Conservation (phyloP, 1,140 invertebrate species). For the Centruroides vittatus region DNA sequence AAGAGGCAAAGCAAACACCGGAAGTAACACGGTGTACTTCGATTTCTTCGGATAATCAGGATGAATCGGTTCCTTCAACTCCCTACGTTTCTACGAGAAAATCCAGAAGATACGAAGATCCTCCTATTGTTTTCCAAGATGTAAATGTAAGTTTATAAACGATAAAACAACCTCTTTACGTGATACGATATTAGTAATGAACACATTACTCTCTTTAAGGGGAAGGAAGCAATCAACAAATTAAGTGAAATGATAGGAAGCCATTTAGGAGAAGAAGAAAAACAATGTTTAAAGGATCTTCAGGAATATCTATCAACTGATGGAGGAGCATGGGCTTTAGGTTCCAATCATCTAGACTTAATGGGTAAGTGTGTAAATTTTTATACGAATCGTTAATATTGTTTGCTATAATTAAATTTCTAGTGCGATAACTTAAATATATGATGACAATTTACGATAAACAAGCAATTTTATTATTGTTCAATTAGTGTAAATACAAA, state of each 20-base stretch:
- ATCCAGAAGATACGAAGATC: slow-evolving; percentile 37
- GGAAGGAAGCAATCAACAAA: slow-evolving; percentile 45
- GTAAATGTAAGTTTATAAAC: slow-evolving; percentile 43
- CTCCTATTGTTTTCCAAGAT: slow-evolving; percentile 67
- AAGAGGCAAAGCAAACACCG: too few relatives aligned
- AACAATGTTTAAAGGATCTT: slow-evolving; percentile 44
- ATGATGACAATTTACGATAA: too few relatives aligned
- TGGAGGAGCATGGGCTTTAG: slow-evolving; percentile 78
- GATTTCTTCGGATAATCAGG: too few relatives aligned
- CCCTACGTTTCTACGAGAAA: slow-evolving; percentile 5
- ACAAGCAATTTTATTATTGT: too few relatives aligned
- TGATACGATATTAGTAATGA: background rate
- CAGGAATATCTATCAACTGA: slow-evolving; percentile 72
- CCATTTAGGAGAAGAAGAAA: slow-evolving; percentile 37
- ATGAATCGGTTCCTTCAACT: background rate
- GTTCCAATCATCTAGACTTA: slow-evolving; percentile 69
- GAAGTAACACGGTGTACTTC: too few relatives aligned
- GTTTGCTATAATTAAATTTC: too few relatives aligned
- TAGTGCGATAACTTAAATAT: too few relatives aligned
- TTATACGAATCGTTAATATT: too few relatives aligned
- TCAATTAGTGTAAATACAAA: too few relatives aligned
- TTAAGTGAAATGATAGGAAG: slow-evolving; percentile 44
- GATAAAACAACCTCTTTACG: too few relatives aligned
- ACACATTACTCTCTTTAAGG: slow-evolving; percentile 26
- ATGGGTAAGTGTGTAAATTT: slow-evolving; percentile 38